Evolutionary conservation across 2,888 invertebrate species (phyloP), one percentile per base, ranked within the genome.

Genomic region (Megalurothrips usitatus): DNA sequence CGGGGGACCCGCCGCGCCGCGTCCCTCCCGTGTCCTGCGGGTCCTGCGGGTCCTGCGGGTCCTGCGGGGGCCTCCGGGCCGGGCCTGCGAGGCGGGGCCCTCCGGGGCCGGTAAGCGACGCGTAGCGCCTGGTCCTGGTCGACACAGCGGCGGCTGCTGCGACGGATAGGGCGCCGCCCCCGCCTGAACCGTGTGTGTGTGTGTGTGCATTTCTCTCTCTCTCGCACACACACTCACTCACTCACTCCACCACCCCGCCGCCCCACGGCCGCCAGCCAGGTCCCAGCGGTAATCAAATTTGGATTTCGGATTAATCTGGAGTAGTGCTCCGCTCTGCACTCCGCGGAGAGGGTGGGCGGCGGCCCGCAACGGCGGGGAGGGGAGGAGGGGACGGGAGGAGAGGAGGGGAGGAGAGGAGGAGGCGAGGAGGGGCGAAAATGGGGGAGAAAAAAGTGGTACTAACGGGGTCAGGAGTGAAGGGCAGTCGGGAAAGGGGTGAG

Each of bases 61-160:
- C 0, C 17, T 17, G 11, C 58, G 19, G 83, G 84, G 84, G 84
- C 84, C 84, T 84, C 83, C 81, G 83, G 84, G 84, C 83, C 84
- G 84, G 84, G 83, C 82, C 81, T 49, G 79, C 52, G 49, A 43
- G 28, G 12, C 26, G 80, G 80, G 34, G 48, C 81, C 43, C 79
- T 52, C 23, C 68, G 79, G 79, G 79, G 43, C 63, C 80, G 19
- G 80, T 49, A 75, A 47, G 80, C 68, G 47, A 47, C n/a, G 80
- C 58, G 75, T 26, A 78, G 63, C 79, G 63, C 23, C 52, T 79
- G 79, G 58, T 23, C 58, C 26, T 52, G 52, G 52, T 28, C 63
- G 68, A 26, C 68, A 75, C 23, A n/a, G 63, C n/a, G 2, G 63
- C 3, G 12, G 52, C 52, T 3, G 52, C 52, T 11, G 58, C 58